Evolutionary conservation across 1,140 invertebrate species (phyloP).

Genomic region (Kradibia gibbosae): DNA sequence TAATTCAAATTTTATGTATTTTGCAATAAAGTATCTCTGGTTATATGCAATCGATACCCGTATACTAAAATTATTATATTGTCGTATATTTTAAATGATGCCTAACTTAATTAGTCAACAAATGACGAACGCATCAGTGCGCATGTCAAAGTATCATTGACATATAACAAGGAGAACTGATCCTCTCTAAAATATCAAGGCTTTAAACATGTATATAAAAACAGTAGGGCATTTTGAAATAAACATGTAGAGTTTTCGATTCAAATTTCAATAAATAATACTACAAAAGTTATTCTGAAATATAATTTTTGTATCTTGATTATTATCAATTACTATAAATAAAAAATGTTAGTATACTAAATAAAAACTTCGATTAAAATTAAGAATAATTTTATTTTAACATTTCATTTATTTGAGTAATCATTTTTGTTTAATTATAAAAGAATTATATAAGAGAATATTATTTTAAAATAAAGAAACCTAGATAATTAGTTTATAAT

Average conservation of each 20-base stretch:
- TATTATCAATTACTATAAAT: too few relatives aligned
- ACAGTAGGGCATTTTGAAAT: not conserved
- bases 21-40: not conserved
- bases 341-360: too few relatives aligned
- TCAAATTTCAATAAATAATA: not conserved
- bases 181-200: not conserved
- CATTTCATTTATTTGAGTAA: too few relatives aligned
- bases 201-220: not conserved
- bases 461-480: too few relatives aligned
- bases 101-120: not conserved
- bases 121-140: not conserved
- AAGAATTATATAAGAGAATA: too few relatives aligned
- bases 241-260: not conserved
- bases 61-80: constrained; percentile 10
- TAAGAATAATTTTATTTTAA: too few relatives aligned
- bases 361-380: too few relatives aligned
- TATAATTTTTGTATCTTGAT: too few relatives aligned
- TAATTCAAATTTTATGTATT: not conserved
- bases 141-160: not conserved
- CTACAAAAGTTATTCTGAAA: not conserved
- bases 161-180: not conserved
- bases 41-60: not conserved
- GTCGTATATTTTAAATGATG: not conserved
- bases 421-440: too few relatives aligned
- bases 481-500: too few relatives aligned